Evolutionary conservation across 2,888 invertebrate genomes (phyloP).

Genomic region (Heliconius cydno): DNA sequence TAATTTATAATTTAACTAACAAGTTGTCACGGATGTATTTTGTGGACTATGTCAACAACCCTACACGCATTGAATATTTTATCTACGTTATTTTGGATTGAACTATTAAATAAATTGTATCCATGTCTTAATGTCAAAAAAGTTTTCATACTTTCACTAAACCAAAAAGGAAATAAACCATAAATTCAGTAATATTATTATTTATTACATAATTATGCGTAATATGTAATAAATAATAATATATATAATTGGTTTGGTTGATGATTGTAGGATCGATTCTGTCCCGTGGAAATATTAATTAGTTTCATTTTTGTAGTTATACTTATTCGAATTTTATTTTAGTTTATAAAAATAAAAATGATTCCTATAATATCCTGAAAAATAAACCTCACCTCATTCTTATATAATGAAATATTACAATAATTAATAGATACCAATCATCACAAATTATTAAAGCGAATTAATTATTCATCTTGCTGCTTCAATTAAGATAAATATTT

Average conservation of each 20-base stretch:
- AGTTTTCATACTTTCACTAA: neutral
- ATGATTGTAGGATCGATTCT: neutral
- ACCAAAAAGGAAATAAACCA: too few species aligned
- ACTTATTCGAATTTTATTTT: neutral
- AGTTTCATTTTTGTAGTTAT: neutral
- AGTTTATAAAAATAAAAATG: neutral
- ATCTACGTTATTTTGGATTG: neutral
- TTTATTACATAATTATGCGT: too few species aligned
- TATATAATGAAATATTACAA: too few species aligned
- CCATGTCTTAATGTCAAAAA: neutral
- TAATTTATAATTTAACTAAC: conserved; percentile 40
- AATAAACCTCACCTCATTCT: too few species aligned
- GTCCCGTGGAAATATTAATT: neutral
- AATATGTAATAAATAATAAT: too few species aligned
- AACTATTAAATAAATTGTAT: neutral
- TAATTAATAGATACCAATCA: neutral
- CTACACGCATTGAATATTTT: conserved; percentile 20
- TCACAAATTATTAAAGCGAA: neutral
- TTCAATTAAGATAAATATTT: conserved; percentile 4
- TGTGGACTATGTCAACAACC: conserved; percentile 17
- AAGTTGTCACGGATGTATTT: conserved; percentile 26
- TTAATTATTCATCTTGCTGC: neutral
- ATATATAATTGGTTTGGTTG: neutral
- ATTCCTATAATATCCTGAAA: neutral
- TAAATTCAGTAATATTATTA: too few species aligned